These are phyloP conservation scores for Fukomys damarensis DNA, from an alignment of 2,113 vertebrate species.

Conservation along the genomic window DNA sequence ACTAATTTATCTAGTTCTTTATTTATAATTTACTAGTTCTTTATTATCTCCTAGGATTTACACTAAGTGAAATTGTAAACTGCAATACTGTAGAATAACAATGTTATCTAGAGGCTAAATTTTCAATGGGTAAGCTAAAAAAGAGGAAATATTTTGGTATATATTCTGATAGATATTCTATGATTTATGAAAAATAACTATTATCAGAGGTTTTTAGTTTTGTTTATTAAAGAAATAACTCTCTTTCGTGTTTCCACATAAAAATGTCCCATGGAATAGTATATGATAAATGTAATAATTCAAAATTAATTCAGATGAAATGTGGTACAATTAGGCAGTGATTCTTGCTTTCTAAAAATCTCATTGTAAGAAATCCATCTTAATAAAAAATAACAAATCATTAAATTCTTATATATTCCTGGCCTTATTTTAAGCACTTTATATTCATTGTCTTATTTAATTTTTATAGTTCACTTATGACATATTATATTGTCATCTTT, in stretches of 20 bases:
- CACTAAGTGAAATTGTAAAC: neutral
- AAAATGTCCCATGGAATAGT: slow-evolving; percentile 31
- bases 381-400: slow-evolving; percentile 60
- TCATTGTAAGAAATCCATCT: slow-evolving; percentile 43
- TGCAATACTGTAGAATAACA: neutral
- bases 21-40: neutral
- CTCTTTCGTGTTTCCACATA: neutral
- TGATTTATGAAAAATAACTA: neutral
- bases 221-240: neutral
- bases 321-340: slow-evolving; percentile 41
- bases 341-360: slow-evolving; percentile 23
- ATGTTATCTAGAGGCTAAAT: neutral
- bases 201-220: neutral
- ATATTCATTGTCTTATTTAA: neutral
- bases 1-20: neutral
- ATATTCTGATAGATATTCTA: neutral
- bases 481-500: neutral
- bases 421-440: neutral
- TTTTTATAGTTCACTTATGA: neutral
- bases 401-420: neutral
- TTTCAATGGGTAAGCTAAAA: neutral
- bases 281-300: slow-evolving; percentile 37
- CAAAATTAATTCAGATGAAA: slow-evolving; percentile 59
- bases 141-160: neutral
- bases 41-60: neutral